phyloP scores from a whole-genome alignment of 1,140 invertebrate genomes.

The Lithobius niger region DNA sequence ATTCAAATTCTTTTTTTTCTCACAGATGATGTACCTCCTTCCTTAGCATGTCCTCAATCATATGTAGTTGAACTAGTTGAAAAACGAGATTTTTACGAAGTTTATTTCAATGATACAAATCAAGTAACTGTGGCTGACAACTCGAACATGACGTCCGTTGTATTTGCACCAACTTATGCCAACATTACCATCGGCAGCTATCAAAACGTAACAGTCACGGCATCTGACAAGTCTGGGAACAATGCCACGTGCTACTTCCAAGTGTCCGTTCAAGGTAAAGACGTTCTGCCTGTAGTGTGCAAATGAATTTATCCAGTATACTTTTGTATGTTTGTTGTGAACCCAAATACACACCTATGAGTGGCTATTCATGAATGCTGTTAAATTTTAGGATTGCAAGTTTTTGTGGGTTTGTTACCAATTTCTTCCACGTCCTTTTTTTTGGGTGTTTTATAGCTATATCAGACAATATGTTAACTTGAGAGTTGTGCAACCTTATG shows the following conservation, averaged over 20 bases:
- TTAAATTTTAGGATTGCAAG: no score
- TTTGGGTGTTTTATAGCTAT: no score
- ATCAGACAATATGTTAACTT: no score
- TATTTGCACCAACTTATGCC: constrained; percentile 70
- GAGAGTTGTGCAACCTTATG: no score
- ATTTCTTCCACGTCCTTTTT: no score
- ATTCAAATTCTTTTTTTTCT: constrained; percentile 16
- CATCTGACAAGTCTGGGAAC: constrained; percentile 77
- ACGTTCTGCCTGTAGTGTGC: no score
- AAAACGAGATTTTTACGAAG: constrained; percentile 72
- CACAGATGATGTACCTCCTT: constrained; percentile 79
- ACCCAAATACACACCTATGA: no score
- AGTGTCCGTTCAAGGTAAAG: constrained; percentile 38
- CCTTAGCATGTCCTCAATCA: constrained; percentile 83
- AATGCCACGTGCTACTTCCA: constrained; percentile 86
- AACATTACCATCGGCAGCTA: constrained; percentile 78
- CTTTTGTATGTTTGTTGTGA: no score
- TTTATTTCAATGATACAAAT: constrained; percentile 85
- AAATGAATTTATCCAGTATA: no score
- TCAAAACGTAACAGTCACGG: constrained; percentile 86
- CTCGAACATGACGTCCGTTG: constrained; percentile 58
- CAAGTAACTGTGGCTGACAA: constrained; percentile 77
- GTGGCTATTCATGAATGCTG: no score
- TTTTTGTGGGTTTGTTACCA: no score
- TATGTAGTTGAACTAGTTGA: constrained; percentile 87